These are phyloP conservation scores for Podarcis muralis DNA, from an alignment of 2,113 vertebrate genomes.

Conservation along the genomic window DNA sequence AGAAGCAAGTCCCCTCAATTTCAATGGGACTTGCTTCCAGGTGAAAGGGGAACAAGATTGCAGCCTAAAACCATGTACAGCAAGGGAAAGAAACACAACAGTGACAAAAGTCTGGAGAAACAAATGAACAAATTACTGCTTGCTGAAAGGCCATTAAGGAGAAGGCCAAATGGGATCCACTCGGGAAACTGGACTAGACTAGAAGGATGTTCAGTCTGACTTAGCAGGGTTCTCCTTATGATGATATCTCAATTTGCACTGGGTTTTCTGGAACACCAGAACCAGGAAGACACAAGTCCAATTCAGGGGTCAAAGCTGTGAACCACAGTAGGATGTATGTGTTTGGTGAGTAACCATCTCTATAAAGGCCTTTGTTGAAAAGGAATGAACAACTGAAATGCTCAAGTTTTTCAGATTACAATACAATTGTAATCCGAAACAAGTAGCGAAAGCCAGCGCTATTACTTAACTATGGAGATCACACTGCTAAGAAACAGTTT, in stretches of 20 bases:
- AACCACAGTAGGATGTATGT: neutral
- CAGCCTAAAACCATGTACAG: neutral
- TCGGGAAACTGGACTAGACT: too few relatives aligned
- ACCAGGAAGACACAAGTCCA: neutral
- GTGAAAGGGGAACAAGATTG: neutral
- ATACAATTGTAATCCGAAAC: too few relatives aligned
- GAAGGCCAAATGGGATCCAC: too few relatives aligned
- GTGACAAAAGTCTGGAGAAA: too few relatives aligned
- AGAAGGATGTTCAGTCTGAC: too few relatives aligned
- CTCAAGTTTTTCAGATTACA: fast-evolving
- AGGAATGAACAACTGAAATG: fast-evolving
- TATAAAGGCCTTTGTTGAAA: neutral
- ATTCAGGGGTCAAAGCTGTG: neutral
- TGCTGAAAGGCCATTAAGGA: too few relatives aligned
- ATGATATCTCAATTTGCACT: neutral
- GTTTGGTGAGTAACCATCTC: fast-evolving
- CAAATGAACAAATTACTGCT: too few relatives aligned
- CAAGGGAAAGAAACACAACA: neutral
- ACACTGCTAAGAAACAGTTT: fast-evolving
- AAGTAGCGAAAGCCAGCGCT: fast-evolving
- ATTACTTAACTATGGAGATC: neutral
- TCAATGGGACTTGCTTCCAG: neutral
- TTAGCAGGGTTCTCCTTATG: neutral
- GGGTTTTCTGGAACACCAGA: neutral
- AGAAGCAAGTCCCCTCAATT: neutral